Base-by-base conservation (phyloP, 2,888 invertebrate genomes). In the Chydorus sphaericus region DNA sequence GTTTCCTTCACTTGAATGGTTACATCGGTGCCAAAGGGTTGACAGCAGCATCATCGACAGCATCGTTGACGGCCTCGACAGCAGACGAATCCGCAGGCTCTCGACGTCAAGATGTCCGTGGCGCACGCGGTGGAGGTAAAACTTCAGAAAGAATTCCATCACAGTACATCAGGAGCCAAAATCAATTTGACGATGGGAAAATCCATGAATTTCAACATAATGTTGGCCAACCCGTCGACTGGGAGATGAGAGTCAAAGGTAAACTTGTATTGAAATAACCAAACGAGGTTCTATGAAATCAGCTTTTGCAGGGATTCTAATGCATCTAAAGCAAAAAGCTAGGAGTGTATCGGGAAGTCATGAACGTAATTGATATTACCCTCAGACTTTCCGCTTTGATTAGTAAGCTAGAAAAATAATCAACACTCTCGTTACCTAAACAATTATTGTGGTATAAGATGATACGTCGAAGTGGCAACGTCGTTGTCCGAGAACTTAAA, bases 141-240 rank as follows among this genome's bases (percentile, higher is more conserved):
- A 8, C 11, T 23, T n/a, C n/a, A 39, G 39, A 39, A 16, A 39
- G 39, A 39, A 39, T 7, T 39, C 39, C 16, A n/a, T 33, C 36
- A 3, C 23, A 16, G 5, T 36, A 31, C 10, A 8, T 26, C 33
- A 52, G 33, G 23, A 52, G 33, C 36, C 36, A 31, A 33, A 33
- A 33, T 10, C 36, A 55, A 3, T 55, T 55, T 26, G 55, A 55
- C 55, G 55, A 55, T 33, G 55, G 55, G 23, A 55, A 55, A 16
- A 49, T 49, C n/a, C 55, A 55, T 26, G 55, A 55, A 23, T 55
- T 55, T 36, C 38, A 55, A 10, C 48, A 28, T 5, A 55, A 55
- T 37, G 48, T 55, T 23, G 55, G 38, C 26, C 33, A 37, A 20
- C 55, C 55, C 20, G 55, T 55, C 23, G 55, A 55, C 36, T 55